Percentiles rank a stretch among this genome's conserved stretches.
Evolutionary conservation across 1,140 invertebrate genomes (phyloP).

Genomic region (Scaptomyza montana): DNA sequence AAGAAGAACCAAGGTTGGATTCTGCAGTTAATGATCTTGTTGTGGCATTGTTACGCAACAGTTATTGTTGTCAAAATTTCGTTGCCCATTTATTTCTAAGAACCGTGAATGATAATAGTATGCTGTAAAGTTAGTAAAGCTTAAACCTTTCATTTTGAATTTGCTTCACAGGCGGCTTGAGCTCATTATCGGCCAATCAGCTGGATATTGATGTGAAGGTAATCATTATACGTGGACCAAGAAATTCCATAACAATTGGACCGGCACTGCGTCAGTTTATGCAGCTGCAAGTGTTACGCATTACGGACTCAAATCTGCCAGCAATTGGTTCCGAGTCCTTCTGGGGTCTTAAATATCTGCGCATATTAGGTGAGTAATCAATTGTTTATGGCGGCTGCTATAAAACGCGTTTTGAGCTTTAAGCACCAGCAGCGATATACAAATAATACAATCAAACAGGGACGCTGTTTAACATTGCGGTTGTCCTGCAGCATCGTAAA

Average conservation of each 20-base stretch:
- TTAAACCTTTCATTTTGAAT: constrained; percentile 15
- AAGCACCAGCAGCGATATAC: constrained; percentile 66
- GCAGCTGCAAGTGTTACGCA: constrained; percentile 89
- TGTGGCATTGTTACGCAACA: constrained; percentile 35
- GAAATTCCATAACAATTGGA: constrained; percentile 90
- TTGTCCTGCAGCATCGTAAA: constrained; percentile 68
- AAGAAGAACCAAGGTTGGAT: constrained; percentile 10
- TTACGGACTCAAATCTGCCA: constrained; percentile 90
- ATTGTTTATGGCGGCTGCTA: constrained; percentile 51
- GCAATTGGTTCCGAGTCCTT: constrained; percentile 91
- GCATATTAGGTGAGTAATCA: constrained; percentile 85
- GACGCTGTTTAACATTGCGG: constrained; percentile 24
- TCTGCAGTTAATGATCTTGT: constrained; percentile 71
- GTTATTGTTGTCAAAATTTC: constrained; percentile 17
- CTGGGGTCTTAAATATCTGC: constrained; percentile 89
- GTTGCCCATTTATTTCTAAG: neutral
- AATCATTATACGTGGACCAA: constrained; percentile 88
- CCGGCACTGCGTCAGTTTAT: constrained; percentile 87
- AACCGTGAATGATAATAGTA: neutral
- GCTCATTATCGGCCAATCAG: constrained; percentile 85
- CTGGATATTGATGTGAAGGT: constrained; percentile 87
- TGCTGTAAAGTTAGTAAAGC: constrained; percentile 24
- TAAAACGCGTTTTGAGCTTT: constrained; percentile 54
- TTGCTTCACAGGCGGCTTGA: constrained; percentile 87
- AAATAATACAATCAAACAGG: constrained; percentile 60